These are phyloP conservation scores for Alethe castanea DNA, from an alignment of 2,113 vertebrate genomes.

Conservation along the genomic window DNA sequence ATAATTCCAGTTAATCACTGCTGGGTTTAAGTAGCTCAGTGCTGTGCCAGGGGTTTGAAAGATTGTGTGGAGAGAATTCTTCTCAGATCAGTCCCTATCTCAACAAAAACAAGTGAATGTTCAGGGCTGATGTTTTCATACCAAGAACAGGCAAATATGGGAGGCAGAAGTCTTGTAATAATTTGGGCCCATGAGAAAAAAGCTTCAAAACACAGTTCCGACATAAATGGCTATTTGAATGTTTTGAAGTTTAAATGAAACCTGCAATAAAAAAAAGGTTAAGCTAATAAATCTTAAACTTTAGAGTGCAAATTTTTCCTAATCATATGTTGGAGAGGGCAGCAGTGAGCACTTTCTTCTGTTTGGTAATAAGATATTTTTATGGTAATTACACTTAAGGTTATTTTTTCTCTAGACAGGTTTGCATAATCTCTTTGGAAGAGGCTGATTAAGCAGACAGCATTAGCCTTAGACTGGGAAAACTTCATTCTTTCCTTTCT, in stretches of 20 bases:
- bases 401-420: not conserved
- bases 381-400: not conserved
- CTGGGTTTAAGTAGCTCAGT: not conserved
- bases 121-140: not conserved
- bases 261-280: not conserved
- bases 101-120: not conserved
- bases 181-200: not conserved
- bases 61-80: not conserved
- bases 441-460: constrained; percentile 6
- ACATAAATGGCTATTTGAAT: not conserved
- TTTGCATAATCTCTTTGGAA: constrained; percentile 11
- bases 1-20: not conserved
- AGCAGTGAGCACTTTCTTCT: not conserved
- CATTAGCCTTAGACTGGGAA: not conserved
- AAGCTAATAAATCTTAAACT: not conserved
- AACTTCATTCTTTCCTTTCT: not conserved
- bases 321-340: not conserved
- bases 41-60: not conserved
- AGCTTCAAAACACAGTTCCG: not conserved
- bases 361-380: not conserved
- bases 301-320: not conserved
- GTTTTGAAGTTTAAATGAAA: not conserved
- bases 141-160: not conserved
- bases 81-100: not conserved
- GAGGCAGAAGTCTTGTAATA: not conserved